Evolutionary conservation across 2,797 vertebrate genomes (phyloP), one percentile per base, ranked within the genome.

Genomic region (Pseudopleuronectes americanus): DNA sequence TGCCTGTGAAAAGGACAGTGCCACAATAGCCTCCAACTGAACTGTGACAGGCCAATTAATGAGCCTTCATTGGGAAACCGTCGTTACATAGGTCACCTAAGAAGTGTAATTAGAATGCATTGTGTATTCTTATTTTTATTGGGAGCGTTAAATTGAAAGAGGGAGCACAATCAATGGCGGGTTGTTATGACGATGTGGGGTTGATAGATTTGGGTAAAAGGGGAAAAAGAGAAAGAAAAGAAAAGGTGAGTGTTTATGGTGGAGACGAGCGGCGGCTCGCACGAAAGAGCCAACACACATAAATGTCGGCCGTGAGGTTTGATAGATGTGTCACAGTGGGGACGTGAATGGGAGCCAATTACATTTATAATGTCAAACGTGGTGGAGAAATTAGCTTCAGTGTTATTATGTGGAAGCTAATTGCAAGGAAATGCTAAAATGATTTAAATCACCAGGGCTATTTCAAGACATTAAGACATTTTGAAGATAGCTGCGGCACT

Each of bases 351-450:
- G 89, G 95, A 95, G 93, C 95, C 96, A 96, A 98, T 97, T 97
- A 97, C 96, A 96, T 97, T 97, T 97, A 97, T 98, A 97, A 98
- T 98, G 97, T 96, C 96, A 98, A 95, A 95, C 95, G 96, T 95
- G 95, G 95, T 93, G 95, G 94, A 93, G 95, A 97, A 97, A 97
- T 97, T 91, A 93, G 92, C 89, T 85, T 84, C 89, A 81, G 93
- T 89, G 80, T 94, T 94, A 94, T 93, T 92, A 92, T 85, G 89
- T 74, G 87, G 71, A 83, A 87, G 89, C 93, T 94, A 93, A 95
- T 94, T 93, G 93, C 91, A 89, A 91, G 91, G 87, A 92, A 92
- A 92, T 88, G 87, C 90, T 92, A 89, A 92, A 91, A 93, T 92
- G 91, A 93, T 94, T 93, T 90, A 93, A 92, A 93, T 93, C 91